Base-by-base conservation (phyloP, 2,797 vertebrate genomes). In the Thamnophis elegans region DNA sequence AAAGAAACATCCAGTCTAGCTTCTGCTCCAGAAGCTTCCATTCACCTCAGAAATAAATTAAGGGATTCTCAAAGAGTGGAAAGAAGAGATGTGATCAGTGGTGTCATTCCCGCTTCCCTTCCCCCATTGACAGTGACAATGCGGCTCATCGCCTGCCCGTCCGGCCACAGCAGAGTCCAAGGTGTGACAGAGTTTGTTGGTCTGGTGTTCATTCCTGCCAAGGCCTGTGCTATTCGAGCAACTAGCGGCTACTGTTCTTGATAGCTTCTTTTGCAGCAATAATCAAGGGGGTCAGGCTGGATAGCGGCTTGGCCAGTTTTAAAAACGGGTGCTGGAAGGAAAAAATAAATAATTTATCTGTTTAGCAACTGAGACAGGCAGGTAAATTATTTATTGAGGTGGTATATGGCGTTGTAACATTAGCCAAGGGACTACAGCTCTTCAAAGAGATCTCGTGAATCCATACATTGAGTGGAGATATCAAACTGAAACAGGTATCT, bases 221-320 rank as follows among this genome's bases (percentile, higher is more conserved):
- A 25, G 95, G 95, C 94, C 92, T 78, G 94, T 95, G 96, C 95
- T 93, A 96, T 36, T 47, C 51, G 2, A 95, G 93, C 96, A 89
- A 91, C 97, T 99, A 99, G 97, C 99, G 99, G 97, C 99, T 99
- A 98, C 98, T 98, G 97, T 98, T 99, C 97, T 99, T 99, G 97
- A 98, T 98, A 16, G 98, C 98, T 97, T 99, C 98, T 97, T 99
- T 98, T 36, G 98, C 98, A 92, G 98, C 98, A 87, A 98, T 98
- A 97, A 99, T 99, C 97, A 99, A 97, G 90, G 98, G 98, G 96
- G 98, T 98, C 98, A 99, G 97, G 95, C 98, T 99, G 94, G 98
- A 99, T 89, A 99, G 98, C 6, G 98, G 98, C 98, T 99, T 98
- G 96, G 98, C 98, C 97, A 98, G 95, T 97, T 99, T 98, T 98